phyloP scores from a whole-genome alignment of 1,140 invertebrate genomes.

The Drosophila santomea region DNA sequence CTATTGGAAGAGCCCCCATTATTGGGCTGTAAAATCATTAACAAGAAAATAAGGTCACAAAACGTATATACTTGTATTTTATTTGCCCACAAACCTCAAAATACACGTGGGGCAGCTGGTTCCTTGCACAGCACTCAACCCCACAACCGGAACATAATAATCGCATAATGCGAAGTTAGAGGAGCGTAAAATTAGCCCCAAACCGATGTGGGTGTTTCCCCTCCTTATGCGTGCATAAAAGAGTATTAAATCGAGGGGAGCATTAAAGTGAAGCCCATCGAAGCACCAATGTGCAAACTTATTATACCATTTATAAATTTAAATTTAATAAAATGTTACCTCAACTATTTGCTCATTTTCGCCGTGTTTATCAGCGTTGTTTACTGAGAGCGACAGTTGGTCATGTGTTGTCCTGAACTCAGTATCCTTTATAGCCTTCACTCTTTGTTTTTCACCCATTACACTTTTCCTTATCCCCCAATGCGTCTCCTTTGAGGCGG shows the following conservation, averaged over 20 bases:
- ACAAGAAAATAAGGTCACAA: constrained; percentile 9
- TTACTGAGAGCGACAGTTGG: neutral
- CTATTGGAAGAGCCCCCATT: neutral
- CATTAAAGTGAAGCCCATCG: constrained; percentile 47
- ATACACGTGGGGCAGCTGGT: constrained; percentile 10
- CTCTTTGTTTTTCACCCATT: constrained; percentile 6
- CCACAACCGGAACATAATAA: constrained; percentile 48
- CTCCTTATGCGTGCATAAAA: constrained; percentile 32
- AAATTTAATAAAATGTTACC: too few relatives aligned
- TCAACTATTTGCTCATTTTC: too few relatives aligned
- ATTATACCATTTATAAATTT: too few relatives aligned
- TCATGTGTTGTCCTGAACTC: constrained; percentile 15
- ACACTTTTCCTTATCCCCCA: neutral
- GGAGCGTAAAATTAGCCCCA: constrained; percentile 69
- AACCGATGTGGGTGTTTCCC: constrained; percentile 30
- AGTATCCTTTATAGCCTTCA: constrained; percentile 3
- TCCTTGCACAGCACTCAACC: neutral
- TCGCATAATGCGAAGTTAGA: constrained; percentile 68
- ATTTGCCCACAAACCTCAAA: constrained; percentile 22
- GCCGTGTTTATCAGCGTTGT: neutral
- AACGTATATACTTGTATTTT: constrained; percentile 22
- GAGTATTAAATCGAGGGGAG: constrained; percentile 24
- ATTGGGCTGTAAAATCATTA: neutral
- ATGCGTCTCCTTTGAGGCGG: constrained; percentile 18
- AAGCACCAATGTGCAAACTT: too few relatives aligned